A percentile compares a stretch with the other conserved stretches of the same genome.
Conservation (phyloP, 2,888 invertebrate genomes). For the Hermodice carunculata region DNA sequence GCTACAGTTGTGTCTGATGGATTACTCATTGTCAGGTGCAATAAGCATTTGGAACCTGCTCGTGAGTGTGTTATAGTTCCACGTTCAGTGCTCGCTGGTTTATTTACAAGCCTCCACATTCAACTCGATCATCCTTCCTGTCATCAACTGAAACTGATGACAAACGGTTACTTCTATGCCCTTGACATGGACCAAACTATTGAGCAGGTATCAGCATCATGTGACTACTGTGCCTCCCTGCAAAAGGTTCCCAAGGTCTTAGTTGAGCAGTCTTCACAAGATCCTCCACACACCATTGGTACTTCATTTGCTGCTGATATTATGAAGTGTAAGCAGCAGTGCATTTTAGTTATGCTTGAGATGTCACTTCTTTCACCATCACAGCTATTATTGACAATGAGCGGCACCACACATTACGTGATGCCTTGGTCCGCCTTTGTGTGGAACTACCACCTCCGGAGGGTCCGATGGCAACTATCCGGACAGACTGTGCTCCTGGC, state of each 20-base stretch:
- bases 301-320: constrained; percentile 46
- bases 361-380: too few relatives aligned
- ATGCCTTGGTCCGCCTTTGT: too few relatives aligned
- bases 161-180: constrained; percentile 40
- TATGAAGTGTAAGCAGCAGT: constrained; percentile 37
- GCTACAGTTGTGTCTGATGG: constrained; percentile 34
- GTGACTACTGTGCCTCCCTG: constrained; percentile 41
- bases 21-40: constrained; percentile 17
- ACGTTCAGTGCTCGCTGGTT: constrained; percentile 35
- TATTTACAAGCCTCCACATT: constrained; percentile 42
- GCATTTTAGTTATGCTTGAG: constrained; percentile 34
- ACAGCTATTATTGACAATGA: too few relatives aligned
- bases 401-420: too few relatives aligned
- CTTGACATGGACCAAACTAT: constrained; percentile 34
- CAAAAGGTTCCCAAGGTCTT: constrained; percentile 29
- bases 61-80: constrained; percentile 40
- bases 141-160: constrained; percentile 39
- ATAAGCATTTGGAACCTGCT: constrained; percentile 21
- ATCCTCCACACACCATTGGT: constrained; percentile 37
- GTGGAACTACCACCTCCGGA: too few relatives aligned
- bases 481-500: too few relatives aligned
- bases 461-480: too few relatives aligned
- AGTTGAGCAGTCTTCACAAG: constrained; percentile 34
- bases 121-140: constrained; percentile 40
- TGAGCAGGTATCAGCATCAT: constrained; percentile 23